These are phyloP conservation scores for Tangara arthus DNA, from an alignment of 2,797 vertebrate genomes.

Conservation along the genomic window DNA sequence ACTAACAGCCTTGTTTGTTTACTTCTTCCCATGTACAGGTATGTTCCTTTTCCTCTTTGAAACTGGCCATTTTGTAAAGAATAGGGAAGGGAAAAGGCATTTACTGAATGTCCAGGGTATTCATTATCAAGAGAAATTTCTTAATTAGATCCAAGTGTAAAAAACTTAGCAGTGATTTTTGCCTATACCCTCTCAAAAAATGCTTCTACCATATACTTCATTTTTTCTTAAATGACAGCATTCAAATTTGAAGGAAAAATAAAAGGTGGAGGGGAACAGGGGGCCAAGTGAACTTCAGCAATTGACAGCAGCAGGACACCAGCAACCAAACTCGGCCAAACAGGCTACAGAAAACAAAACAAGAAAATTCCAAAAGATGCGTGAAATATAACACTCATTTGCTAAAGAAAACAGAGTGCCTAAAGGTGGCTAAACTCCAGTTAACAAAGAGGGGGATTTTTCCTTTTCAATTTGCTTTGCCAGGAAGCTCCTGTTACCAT, in stretches of 20 bases:
- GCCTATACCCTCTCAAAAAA: background rate
- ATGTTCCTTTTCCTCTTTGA: background rate
- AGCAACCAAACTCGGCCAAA: background rate
- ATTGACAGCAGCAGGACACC: background rate
- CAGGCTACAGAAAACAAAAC: background rate
- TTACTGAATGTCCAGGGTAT: background rate
- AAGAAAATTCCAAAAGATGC: background rate
- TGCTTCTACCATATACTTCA: background rate
- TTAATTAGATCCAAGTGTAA: background rate
- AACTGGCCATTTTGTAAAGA: background rate
- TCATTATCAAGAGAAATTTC: background rate
- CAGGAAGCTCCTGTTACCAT: slow-evolving; percentile 56
- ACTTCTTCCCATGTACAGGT: background rate
- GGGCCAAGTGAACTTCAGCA: background rate
- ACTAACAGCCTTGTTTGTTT: background rate
- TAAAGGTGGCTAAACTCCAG: background rate
- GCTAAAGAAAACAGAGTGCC: slow-evolving; percentile 38
- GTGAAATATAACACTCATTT: slow-evolving; percentile 16
- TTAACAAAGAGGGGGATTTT: slow-evolving; percentile 48
- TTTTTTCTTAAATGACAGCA: background rate
- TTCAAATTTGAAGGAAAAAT: background rate
- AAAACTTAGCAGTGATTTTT: background rate
- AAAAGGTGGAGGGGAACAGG: background rate
- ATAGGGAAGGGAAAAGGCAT: background rate
- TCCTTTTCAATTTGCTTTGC: slow-evolving; percentile 46